Conservation (phyloP, 1,140 invertebrate genomes). For the Zaprionus africanus region DNA sequence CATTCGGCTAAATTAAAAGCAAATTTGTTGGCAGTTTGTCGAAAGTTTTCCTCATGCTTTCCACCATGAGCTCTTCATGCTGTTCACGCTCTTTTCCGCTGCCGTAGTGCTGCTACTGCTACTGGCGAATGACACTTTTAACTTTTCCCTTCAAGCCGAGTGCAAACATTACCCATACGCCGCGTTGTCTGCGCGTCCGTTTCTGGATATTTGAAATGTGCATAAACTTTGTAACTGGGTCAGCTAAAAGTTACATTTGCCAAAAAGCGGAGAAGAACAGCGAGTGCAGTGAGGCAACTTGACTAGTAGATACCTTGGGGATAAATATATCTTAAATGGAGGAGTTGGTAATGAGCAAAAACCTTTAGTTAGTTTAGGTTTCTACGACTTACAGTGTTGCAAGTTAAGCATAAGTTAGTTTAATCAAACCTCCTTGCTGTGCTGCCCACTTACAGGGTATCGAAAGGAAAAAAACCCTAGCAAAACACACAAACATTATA, state of each 20-base stretch:
- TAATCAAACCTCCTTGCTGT: neutral
- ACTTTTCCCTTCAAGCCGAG: constrained; percentile 33
- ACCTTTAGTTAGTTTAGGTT: neutral
- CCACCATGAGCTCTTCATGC: neutral
- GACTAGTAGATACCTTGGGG: constrained; percentile 14
- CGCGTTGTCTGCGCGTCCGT: constrained; percentile 55
- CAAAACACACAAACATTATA: constrained; percentile 29
- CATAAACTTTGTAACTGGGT: constrained; percentile 55
- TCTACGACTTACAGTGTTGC: neutral
- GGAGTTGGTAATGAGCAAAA: neutral
- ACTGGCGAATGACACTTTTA: constrained; percentile 43
- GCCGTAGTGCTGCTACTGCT: neutral
- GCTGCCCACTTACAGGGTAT: constrained; percentile 7
- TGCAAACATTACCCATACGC: constrained; percentile 73
- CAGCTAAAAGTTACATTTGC: constrained; percentile 38
- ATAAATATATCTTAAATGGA: neutral
- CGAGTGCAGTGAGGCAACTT: neutral
- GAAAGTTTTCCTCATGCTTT: constrained; percentile 30
- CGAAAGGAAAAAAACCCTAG: constrained; percentile 15
- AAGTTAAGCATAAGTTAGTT: neutral
- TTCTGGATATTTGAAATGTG: constrained; percentile 44
- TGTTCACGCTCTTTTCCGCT: neutral
- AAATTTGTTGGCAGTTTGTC: constrained; percentile 64
- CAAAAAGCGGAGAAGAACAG: constrained; percentile 2
- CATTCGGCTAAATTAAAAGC: constrained; percentile 64